Evolutionary conservation across 2,797 vertebrate genomes (phyloP), one percentile per base, ranked within the genome.

Genomic region (Pseudocheirus occidentalis): DNA sequence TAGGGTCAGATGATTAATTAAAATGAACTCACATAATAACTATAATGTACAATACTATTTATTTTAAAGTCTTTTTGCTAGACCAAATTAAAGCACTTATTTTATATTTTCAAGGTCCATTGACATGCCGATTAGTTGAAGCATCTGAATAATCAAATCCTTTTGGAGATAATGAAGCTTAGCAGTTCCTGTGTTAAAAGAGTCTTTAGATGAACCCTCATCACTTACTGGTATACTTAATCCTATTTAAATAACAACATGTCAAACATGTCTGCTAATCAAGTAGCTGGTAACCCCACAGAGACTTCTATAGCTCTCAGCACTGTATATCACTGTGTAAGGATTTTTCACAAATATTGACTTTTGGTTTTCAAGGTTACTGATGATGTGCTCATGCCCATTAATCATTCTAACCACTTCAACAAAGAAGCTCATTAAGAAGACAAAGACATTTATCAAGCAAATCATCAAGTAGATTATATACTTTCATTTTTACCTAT

Each of bases 361-460:
- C 97, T 98, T 98, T 97, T 93, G 94, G 94, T 97, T 98, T 98
- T 98, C 98, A 98, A 98, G 98, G 98, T 98, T 98, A 97, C 97
- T 92, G 97, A 95, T 98, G 97, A 97, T 97, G 96, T 98, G 91
- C 95, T 98, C 94, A 93, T 93, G 92, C 94, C 97, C 96, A 96
- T 58, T 96, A 97, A 97, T 94, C 98, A 94, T 95, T 98, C 97
- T 96, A 95, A 94, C 92, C 97, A 96, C 96, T 81, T 97, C 97
- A 98, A 97, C 94, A 97, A 97, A 97, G 98, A 95, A 98, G 94
- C 97, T 98, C 96, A 94, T 98, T 97, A 98, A 97, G 97, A 97
- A 98, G 98, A 98, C 96, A 98, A 98, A 98, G 98, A 97, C 94
- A 96, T 98, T 98, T 98, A 98, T 98, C 98, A 98, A 96, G 92